These are phyloP conservation scores for Loris lydekkerianus DNA, from an alignment of 2,797 vertebrate species.

Conservation along the genomic window DNA sequence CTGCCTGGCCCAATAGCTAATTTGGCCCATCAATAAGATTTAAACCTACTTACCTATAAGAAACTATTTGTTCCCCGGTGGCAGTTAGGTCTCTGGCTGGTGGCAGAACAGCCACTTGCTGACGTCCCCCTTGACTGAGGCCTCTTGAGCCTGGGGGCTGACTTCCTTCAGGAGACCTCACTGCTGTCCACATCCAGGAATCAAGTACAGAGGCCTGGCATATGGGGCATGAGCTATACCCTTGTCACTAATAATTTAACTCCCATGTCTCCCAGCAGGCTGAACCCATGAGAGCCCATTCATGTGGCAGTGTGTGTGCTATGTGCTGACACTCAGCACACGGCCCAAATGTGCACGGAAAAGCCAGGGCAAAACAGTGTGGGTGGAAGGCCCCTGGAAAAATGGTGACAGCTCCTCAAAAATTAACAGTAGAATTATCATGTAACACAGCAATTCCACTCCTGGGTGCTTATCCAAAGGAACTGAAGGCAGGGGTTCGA, in stretches of 20 bases:
- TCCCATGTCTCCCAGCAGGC: fast-evolving
- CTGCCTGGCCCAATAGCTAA: conserved; percentile 71
- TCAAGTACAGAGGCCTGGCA: fast-evolving
- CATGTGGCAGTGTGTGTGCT: fast-evolving
- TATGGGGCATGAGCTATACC: fast-evolving
- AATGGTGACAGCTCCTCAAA: fast-evolving
- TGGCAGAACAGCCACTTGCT: fast-evolving
- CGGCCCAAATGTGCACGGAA: not conserved
- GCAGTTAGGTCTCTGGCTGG: not conserved
- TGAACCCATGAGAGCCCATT: fast-evolving
- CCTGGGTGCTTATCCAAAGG: not conserved
- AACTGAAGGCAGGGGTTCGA: fast-evolving
- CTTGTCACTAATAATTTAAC: fast-evolving
- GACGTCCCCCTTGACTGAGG: not conserved
- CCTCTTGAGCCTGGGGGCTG: not conserved
- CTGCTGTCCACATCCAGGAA: fast-evolving
- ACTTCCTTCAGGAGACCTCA: not conserved
- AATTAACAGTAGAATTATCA: fast-evolving
- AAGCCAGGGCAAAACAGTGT: not conserved
- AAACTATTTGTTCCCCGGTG: not conserved
- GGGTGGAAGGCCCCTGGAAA: fast-evolving
- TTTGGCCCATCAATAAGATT: conserved; percentile 63
- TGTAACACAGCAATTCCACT: fast-evolving
- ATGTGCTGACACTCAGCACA: not conserved
- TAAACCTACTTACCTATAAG: conserved; percentile 72